phyloP scores from a whole-genome alignment of 1,140 invertebrate genomes.

The Heterodera carotae region DNA sequence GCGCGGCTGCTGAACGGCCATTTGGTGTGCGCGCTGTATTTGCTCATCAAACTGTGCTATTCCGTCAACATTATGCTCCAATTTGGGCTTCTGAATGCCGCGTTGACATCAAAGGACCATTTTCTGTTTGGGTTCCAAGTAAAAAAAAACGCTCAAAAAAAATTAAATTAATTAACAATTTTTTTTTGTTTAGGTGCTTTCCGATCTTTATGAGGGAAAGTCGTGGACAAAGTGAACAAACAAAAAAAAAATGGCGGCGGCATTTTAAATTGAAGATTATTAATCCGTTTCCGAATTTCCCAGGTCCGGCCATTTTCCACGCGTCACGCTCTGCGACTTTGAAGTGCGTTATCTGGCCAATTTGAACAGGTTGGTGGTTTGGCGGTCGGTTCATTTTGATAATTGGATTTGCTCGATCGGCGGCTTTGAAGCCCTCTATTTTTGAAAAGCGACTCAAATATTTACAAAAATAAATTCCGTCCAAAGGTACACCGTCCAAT shows the following conservation, averaged over 20 bases:
- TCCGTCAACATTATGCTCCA: constrained; percentile 89
- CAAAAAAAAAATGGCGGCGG: background rate
- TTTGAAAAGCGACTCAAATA: too few species aligned
- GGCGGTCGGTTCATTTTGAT: too few species aligned
- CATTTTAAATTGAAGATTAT: background rate
- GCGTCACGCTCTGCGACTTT: constrained; percentile 69
- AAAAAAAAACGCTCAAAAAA: constrained; percentile 39
- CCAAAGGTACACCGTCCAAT: constrained; percentile 62
- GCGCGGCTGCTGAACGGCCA: constrained; percentile 67
- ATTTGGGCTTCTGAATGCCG: constrained; percentile 94
- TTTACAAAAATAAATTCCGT: constrained; percentile 23
- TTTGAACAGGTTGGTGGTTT: constrained; percentile 51
- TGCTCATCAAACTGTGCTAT: constrained; percentile 66
- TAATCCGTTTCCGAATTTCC: background rate
- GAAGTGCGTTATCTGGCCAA: constrained; percentile 68
- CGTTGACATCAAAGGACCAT: constrained; percentile 83
- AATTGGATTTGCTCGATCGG: too few species aligned
- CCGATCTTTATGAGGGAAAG: constrained; percentile 66
- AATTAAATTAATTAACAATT: too few species aligned
- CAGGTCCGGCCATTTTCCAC: constrained; percentile 66
- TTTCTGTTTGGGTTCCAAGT: constrained; percentile 91
- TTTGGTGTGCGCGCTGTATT: constrained; percentile 68
- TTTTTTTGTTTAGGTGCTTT: constrained; percentile 66
- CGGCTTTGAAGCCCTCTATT: too few species aligned
- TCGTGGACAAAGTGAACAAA: constrained; percentile 65